Base-by-base conservation (phyloP, 2,888 invertebrate species). In the Tanypteryx hageni region DNA sequence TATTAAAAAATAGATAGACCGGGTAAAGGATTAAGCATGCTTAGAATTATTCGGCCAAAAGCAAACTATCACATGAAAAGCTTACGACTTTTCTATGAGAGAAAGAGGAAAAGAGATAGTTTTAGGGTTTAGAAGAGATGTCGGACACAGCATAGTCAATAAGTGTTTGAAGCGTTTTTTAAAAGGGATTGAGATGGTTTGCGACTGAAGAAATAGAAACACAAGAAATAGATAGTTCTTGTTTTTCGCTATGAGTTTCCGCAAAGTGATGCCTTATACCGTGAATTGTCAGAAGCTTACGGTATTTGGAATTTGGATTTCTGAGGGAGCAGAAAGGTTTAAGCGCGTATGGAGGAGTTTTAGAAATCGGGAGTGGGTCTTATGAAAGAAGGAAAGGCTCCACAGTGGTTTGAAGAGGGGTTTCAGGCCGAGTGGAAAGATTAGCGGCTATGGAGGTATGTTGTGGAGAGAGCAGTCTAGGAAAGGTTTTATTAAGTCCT, bases 251-350 rank as follows among this genome's bases (percentile, higher is more conserved):
- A 18, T 89, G 64, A 44, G 56, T 13, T 68, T 64, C 64, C 89
- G 7, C n/a, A 31, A 57, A 89, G 64, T 16, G 86, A 86, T 16
- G 44, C 89, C 18, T 89, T 44, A 89, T 64, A n/a, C 64, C 89
- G 61, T 68, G 61, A 64, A 89, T 44, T 64, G 44, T 89, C 44
- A 89, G 64, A 89, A n/a, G 89, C 89, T 89, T 89, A 68, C 44
- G 68, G 31, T 89, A 64, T 89, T 89, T 89, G 89, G 64, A 61
- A 89, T 89, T 89, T 89, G 89, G 89, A 89, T 89, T 89, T 14
- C 56, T 44, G 31, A 44, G 89, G 58, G 31, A n/a, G 9, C 13
- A 13, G 61, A 59, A 61, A 59, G 86, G 61, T 22, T 57, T 44
- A 13, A 58, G 85, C 56, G 85, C 10, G 56, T 58, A 85, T 22